Evolutionary conservation across 2,888 invertebrate genomes (phyloP).

Genomic region (Clostera curtula): DNA sequence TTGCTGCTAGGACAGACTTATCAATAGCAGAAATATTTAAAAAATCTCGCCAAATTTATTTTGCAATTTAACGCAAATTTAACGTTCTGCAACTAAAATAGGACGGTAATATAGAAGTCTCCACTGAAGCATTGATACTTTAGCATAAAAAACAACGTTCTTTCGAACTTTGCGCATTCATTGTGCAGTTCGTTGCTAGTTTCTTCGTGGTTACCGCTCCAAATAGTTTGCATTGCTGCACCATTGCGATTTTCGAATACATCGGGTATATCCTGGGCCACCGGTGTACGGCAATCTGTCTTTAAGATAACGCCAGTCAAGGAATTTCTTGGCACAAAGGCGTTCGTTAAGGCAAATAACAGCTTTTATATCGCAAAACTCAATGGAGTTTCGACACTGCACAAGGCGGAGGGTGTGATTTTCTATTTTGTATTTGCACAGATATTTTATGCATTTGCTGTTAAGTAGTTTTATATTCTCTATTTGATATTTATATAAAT

Average conservation of each 20-base stretch:
- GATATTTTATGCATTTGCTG: slow-evolving; percentile 9
- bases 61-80: background rate
- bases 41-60: background rate
- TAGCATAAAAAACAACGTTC: slow-evolving; percentile 34
- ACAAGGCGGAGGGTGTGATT: slow-evolving; percentile 13
- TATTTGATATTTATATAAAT: slow-evolving; percentile 1
- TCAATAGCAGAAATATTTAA: background rate
- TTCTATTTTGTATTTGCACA: slow-evolving; percentile 11
- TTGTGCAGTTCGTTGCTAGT: slow-evolving; percentile 27
- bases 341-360: slow-evolving; percentile 41
- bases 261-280: slow-evolving; percentile 15
- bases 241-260: slow-evolving; percentile 14
- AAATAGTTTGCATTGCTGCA: slow-evolving; percentile 25
- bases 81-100: too few species aligned
- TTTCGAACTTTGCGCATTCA: slow-evolving; percentile 28
- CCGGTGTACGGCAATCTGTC: slow-evolving; percentile 29
- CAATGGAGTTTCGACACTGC: slow-evolving; percentile 31
- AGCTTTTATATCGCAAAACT: slow-evolving; percentile 32
- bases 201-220: slow-evolving; percentile 18
- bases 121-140: slow-evolving; percentile 19
- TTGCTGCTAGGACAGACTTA: background rate
- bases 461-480: slow-evolving; percentile 1
- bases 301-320: slow-evolving; percentile 24
- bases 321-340: slow-evolving; percentile 34
- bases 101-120: too few species aligned